A percentile compares a stretch with the other conserved stretches of the same genome.
Conservation (phyloP, 2,888 invertebrate genomes). For the Lochmaea crataegi region DNA sequence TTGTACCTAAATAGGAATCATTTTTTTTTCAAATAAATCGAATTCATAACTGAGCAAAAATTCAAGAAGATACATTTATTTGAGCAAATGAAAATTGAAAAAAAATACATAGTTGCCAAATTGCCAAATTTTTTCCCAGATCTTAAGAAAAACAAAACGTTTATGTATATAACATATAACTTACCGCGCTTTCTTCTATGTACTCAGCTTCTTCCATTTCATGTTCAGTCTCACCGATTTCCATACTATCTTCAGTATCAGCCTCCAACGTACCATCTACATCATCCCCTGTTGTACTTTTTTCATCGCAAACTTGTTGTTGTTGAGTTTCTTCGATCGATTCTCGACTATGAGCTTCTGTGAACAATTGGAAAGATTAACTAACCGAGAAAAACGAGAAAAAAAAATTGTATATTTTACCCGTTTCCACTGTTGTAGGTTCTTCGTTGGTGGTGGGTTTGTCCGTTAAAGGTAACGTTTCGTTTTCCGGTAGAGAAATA, state of each 20-base stretch:
- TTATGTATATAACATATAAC: background rate
- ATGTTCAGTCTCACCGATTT: constrained; percentile 47
- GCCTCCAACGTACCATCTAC: constrained; percentile 31
- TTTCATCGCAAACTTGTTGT: constrained; percentile 1
- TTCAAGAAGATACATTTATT: too few relatives aligned
- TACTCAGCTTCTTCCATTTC: constrained; percentile 31
- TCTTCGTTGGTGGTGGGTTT: background rate
- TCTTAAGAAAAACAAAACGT: background rate
- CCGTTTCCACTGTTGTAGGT: background rate
- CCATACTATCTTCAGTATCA: constrained; percentile 50
- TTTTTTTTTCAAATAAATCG: too few relatives aligned
- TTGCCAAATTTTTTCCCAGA: background rate
- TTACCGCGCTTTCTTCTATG: constrained; percentile 25
- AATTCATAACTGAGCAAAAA: too few relatives aligned
- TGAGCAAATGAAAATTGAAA: too few relatives aligned
- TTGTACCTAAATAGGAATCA: background rate
- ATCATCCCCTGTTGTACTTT: constrained; percentile 26
- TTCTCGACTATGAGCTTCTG: background rate
- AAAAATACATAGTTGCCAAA: too few relatives aligned
- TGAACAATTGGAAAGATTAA: background rate
- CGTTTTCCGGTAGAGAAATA: constrained; percentile 6
- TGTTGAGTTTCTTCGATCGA: background rate
- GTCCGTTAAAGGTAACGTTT: background rate
- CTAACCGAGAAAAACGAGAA: background rate
- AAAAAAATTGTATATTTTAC: constrained; percentile 1